Evolutionary conservation across 2,113 vertebrate species (phyloP), one percentile per base, ranked within the genome.

Genomic region (Dicerorhinus sumatrensis): DNA sequence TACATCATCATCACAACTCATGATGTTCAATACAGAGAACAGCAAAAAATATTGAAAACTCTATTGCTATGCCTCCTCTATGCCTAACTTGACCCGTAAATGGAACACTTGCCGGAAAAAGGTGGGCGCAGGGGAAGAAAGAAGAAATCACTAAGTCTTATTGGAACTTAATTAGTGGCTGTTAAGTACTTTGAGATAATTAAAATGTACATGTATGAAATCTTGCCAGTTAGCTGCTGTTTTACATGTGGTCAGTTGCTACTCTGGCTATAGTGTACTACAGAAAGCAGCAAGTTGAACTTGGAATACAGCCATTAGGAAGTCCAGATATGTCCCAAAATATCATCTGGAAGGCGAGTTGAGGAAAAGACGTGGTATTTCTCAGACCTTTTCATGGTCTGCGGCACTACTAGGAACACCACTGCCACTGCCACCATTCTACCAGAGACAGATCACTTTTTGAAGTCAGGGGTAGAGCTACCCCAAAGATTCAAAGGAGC

Each of bases 161-260:
- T 0, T 0, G 3, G 82, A 93, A 67, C 31, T 65, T 81, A 76
- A 86, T 82, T 72, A 70, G 46, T 60, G 12, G 27, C 58, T 93
- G 0, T 80, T 69, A 93, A 76, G 23, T 84, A 91, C 51, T 90
- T 83, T 69, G 56, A 36, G 12, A 65, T 98, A 85, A 83, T 73
- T n/a, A 75, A 65, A 85, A 86, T 86, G 46, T 83, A 33, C 42
- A 62, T 25, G 10, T 21, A 77, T 27, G 73, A 91, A 96, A 80
- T 85, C 42, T 84, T 97, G 77, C 31, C 83, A 92, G 42, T 33
- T 89, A 70, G 46, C 46, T 89, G 62, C 82, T 82, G 1, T 70
- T 79, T 89, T 69, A 56, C 6, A 81, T 9, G 42, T 33, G 18
- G 42, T 62, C 80, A n/a, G 36, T 1, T 23, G 69, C 14, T 70